Evolutionary conservation across 2,797 vertebrate species (phyloP).

Genomic region (Acanthurus lineatus): DNA sequence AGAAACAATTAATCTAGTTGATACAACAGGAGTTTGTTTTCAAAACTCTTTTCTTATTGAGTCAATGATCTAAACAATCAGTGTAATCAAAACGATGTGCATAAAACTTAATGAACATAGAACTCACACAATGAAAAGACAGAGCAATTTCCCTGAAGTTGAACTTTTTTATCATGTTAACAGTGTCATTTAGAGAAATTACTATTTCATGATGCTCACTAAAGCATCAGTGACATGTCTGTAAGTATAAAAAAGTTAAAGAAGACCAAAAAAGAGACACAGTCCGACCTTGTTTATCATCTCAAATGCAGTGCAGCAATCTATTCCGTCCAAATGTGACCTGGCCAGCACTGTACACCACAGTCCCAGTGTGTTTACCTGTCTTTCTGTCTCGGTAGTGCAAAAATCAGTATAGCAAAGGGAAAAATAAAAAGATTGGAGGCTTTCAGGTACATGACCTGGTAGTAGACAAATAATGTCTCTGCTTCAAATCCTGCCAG

Average conservation of each 20-base stretch:
- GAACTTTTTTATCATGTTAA: neutral
- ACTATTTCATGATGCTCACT: neutral
- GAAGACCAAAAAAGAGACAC: neutral
- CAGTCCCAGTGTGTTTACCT: neutral
- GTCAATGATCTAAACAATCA: slow-evolving; percentile 38
- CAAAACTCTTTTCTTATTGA: slow-evolving; percentile 24
- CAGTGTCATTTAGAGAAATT: neutral
- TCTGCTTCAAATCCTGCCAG: neutral
- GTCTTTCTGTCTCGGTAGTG: neutral
- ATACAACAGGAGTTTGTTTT: slow-evolving; percentile 30
- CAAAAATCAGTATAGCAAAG: neutral
- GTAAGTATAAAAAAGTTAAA: too few relatives aligned
- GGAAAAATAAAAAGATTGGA: neutral
- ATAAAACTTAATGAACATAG: neutral
- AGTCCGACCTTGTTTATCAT: neutral
- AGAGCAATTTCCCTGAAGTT: neutral
- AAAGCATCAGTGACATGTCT: neutral
- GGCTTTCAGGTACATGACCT: neutral
- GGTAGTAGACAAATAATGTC: neutral
- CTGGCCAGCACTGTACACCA: neutral
- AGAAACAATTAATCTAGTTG: slow-evolving; percentile 43
- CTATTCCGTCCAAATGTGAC: neutral
- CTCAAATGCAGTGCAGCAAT: neutral
- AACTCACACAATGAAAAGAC: slow-evolving; percentile 3
- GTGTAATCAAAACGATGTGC: slow-evolving; percentile 5